A percentile compares a stretch with the other conserved stretches of the same genome.
phyloP scores from a whole-genome alignment of 2,113 vertebrate species.

The Eira barbara region DNA sequence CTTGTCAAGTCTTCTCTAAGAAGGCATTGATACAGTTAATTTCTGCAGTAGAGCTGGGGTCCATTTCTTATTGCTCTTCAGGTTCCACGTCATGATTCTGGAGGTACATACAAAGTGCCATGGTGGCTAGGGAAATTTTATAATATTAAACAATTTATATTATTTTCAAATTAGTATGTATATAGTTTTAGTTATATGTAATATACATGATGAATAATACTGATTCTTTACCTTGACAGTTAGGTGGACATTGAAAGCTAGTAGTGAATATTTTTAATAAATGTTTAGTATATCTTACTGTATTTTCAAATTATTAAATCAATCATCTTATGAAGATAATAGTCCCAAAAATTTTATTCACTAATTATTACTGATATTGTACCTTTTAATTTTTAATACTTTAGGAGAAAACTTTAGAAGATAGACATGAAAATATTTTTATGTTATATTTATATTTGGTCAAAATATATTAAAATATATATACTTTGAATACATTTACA shows the following conservation, averaged over 20 bases:
- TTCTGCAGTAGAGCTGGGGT: background rate
- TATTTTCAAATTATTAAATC: conserved; percentile 9
- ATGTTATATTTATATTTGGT: background rate
- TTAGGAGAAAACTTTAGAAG: background rate
- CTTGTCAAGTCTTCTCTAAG: background rate
- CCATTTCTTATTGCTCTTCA: background rate
- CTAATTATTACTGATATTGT: background rate
- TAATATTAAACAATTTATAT: background rate
- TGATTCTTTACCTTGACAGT: background rate
- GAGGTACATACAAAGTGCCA: background rate
- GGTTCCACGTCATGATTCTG: background rate
- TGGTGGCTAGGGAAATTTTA: background rate
- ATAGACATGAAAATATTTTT: background rate
- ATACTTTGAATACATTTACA: background rate
- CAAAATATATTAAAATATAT: background rate
- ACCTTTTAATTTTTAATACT: background rate
- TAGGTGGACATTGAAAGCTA: background rate
- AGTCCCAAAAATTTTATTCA: background rate
- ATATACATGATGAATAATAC: background rate
- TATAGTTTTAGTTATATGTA: background rate
- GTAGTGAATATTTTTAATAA: background rate
- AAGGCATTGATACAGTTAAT: background rate
- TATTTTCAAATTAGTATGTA: background rate
- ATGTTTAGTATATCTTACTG: background rate
- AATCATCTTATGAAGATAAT: background rate